Evolutionary conservation across 1,140 invertebrate genomes (phyloP).

Genomic region (Micrasema longulum): DNA sequence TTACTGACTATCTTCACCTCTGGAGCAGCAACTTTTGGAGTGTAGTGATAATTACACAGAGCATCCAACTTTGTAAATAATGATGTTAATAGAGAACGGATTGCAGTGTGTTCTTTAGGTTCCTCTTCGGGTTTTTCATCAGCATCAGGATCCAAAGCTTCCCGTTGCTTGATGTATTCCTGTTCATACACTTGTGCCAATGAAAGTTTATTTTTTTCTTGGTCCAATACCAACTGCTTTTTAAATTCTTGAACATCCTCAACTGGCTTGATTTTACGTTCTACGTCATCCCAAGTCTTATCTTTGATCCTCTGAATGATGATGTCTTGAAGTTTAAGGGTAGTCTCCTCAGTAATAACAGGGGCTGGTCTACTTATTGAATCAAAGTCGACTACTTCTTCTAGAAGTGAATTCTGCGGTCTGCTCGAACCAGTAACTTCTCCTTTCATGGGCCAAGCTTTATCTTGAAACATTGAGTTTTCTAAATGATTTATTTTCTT

Average conservation of each 20-base stretch:
- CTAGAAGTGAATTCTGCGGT: conserved; percentile 92
- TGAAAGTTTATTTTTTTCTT: conserved; percentile 95
- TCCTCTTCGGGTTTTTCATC: conserved; percentile 75
- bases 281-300: conserved; percentile 95
- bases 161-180: conserved; percentile 88
- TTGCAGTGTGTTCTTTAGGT: conserved; percentile 80
- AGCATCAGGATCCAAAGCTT: conserved; percentile 72
- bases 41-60: conserved; percentile 94
- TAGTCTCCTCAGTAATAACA: conserved; percentile 91
- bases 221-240: conserved; percentile 90
- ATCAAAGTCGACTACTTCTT: conserved; percentile 94
- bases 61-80: conserved; percentile 93
- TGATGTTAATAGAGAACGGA: conserved; percentile 79
- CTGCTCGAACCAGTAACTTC: conserved; percentile 83
- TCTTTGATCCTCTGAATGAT: conserved; percentile 94
- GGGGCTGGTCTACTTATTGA: conserved; percentile 85
- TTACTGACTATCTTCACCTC: conserved; percentile 94
- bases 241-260: conserved; percentile 89
- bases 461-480: conserved; percentile 82
- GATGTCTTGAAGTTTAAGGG: conserved; percentile 88
- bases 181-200: conserved; percentile 96
- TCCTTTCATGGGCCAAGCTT: conserved; percentile 93
- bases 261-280: conserved; percentile 87
- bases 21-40: conserved; percentile 85
- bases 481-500: conserved; percentile 84